Evolutionary conservation across 1,140 invertebrate species (phyloP).

Genomic region (Saccostrea cuccullata): DNA sequence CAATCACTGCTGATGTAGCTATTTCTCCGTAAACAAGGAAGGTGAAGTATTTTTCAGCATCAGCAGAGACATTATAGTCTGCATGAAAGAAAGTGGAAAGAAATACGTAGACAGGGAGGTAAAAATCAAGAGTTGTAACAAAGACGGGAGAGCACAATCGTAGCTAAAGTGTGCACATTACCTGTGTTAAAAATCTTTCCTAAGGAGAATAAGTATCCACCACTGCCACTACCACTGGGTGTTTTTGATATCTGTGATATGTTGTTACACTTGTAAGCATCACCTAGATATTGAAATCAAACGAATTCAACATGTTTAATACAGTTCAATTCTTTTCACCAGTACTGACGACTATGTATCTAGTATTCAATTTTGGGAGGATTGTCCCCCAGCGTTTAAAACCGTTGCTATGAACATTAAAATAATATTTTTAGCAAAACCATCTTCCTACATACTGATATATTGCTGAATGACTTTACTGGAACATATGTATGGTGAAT

Average conservation of each 20-base stretch:
- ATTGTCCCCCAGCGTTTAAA: too few species aligned
- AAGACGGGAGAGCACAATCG: too few species aligned
- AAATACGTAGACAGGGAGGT: too few species aligned
- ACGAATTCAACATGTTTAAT: not conserved
- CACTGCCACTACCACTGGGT: not conserved
- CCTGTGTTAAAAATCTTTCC: constrained; percentile 9
- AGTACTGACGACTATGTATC: too few species aligned
- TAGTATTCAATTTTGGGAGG: too few species aligned
- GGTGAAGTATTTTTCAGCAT: constrained; percentile 9
- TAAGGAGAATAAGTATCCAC: not conserved
- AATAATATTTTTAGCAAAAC: too few species aligned
- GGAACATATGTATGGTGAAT: too few species aligned
- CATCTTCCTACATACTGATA: too few species aligned
- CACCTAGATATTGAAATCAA: not conserved
- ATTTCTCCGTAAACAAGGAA: constrained; percentile 6
- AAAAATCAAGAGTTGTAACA: too few species aligned
- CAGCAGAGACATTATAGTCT: not conserved
- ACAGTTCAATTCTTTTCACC: too few species aligned
- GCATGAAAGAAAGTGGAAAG: not conserved
- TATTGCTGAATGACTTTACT: not conserved
- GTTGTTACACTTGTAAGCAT: constrained; percentile 12
- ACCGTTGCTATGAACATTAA: too few species aligned
- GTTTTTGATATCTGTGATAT: not conserved
- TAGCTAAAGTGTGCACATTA: not conserved
- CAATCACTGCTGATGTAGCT: not conserved